These are phyloP conservation scores for Dromaius novaehollandiae DNA, from an alignment of 2,113 vertebrate species.

Conservation along the genomic window DNA sequence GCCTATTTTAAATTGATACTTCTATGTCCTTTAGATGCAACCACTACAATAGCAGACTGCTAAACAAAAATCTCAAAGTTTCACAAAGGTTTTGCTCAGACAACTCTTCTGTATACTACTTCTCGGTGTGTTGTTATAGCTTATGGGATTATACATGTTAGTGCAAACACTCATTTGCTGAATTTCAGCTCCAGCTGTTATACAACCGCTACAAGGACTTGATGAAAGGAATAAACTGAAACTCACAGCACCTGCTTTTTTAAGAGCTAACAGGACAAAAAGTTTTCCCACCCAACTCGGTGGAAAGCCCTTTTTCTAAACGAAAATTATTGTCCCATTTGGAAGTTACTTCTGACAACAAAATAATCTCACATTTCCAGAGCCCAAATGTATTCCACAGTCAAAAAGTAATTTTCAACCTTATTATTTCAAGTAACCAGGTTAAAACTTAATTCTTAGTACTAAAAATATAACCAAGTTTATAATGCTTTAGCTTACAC, in stretches of 20 bases:
- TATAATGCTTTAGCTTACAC: neutral
- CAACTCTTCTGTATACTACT: neutral
- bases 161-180: conserved; percentile 4
- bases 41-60: neutral
- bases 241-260: neutral
- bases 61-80: neutral
- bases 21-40: neutral
- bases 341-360: neutral
- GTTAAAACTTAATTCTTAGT: neutral
- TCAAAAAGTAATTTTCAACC: neutral
- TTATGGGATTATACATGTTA: conserved; percentile 25
- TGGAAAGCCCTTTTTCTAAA: neutral
- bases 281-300: neutral
- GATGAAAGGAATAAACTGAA: conserved; percentile 13
- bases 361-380: neutral
- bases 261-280: neutral
- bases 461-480: neutral
- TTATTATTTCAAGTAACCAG: neutral
- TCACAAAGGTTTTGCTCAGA: neutral
- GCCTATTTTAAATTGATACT: neutral
- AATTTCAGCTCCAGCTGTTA: conserved; percentile 54
- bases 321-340: neutral
- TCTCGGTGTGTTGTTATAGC: neutral
- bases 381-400: neutral
- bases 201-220: neutral